Conservation (phyloP, 2,888 invertebrate genomes). For the Pristionchus fissidentatus region DNA sequence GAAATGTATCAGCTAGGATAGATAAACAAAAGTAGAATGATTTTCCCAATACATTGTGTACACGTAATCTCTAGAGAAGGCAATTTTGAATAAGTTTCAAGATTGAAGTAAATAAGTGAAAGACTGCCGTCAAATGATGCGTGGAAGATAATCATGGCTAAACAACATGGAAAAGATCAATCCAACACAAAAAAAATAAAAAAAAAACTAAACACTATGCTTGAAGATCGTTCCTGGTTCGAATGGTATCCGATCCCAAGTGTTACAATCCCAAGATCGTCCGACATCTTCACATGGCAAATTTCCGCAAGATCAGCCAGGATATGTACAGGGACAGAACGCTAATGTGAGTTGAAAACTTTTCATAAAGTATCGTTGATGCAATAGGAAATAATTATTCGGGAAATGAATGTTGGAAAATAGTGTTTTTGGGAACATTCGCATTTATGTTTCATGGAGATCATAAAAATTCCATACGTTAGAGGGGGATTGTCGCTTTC, state of each 20-base stretch:
- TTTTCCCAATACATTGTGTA: not conserved
- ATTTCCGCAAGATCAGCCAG: constrained; percentile 76
- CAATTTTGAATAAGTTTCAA: not conserved
- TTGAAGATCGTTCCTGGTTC: constrained; percentile 88
- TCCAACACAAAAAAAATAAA: not conserved
- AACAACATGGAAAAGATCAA: not conserved
- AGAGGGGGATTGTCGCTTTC: no score
- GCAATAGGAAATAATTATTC: no score
- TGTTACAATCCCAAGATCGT: constrained; percentile 91
- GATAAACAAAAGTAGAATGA: no score
- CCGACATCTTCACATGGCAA: constrained; percentile 75
- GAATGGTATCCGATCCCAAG: constrained; percentile 92
- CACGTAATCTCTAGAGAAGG: not conserved
- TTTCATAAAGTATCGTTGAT: no score
- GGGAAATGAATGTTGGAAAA: no score
- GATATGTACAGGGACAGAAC: constrained; percentile 74
- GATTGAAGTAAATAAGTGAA: not conserved
- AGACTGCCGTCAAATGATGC: not conserved
- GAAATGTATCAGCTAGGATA: no score
- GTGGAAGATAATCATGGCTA: no score
- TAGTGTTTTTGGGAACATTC: no score
- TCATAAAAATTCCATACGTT: no score
- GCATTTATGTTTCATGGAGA: no score
- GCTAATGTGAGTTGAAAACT: constrained; percentile 59
- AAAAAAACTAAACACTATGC: not conserved